phyloP scores from a whole-genome alignment of 2,113 vertebrate genomes.

The Bos indicus region DNA sequence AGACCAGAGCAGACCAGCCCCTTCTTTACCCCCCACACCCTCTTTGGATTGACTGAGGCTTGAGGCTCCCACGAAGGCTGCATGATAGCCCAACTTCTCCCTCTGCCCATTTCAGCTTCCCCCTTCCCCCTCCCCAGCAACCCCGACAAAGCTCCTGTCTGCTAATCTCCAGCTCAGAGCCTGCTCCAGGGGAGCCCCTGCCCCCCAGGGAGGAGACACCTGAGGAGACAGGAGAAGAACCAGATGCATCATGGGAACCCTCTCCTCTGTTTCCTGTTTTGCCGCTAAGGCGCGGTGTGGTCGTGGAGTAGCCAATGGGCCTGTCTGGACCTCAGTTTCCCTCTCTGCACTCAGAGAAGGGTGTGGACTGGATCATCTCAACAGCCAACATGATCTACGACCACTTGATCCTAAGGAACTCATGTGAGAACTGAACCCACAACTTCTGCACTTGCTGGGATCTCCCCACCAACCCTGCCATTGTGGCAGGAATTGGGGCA shows the following conservation, averaged over 20 bases:
- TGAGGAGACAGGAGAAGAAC: neutral
- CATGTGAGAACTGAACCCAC: neutral
- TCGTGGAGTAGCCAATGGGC: neutral
- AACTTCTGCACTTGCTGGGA: neutral
- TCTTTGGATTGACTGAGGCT: neutral
- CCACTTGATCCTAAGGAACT: neutral
- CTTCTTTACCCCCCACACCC: neutral
- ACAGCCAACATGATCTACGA: neutral
- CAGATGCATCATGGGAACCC: too few species aligned
- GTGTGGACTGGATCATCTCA: neutral
- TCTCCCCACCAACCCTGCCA: neutral
- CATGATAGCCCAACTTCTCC: neutral
- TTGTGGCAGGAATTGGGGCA: neutral
- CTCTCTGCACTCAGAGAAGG: neutral
- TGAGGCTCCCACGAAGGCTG: neutral
- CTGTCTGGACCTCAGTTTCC: neutral
- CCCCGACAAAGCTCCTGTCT: neutral
- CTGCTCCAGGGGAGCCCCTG: fast-evolving
- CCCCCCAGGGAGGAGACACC: neutral
- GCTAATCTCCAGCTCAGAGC: neutral
- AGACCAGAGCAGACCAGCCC: neutral
- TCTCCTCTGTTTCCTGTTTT: neutral
- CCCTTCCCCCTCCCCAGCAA: neutral
- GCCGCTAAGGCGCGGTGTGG: neutral
- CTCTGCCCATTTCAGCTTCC: neutral